Percentiles rank a stretch among this genome's conserved stretches.
These are phyloP conservation scores for Linepithema humile DNA, from an alignment of 1,140 invertebrate genomes.

Conservation along the genomic window DNA sequence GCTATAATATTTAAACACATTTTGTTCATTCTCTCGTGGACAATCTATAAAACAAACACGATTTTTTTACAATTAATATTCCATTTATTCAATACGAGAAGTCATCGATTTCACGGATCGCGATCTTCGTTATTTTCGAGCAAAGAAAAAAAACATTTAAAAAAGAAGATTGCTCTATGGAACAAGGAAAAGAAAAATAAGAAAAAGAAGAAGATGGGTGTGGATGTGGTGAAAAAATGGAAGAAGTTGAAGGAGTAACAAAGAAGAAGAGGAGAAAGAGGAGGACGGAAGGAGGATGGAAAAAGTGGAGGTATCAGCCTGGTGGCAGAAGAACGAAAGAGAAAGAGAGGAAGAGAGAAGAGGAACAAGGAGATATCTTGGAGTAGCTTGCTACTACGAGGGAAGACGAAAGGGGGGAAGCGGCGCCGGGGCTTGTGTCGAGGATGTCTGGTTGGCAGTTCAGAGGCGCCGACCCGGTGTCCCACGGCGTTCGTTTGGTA, in stretches of 20 bases:
- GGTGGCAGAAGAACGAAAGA: slow-evolving; percentile 11
- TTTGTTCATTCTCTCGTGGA: background rate
- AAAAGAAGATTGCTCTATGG: slow-evolving; percentile 28
- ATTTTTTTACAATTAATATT: background rate
- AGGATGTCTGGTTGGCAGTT: slow-evolving; percentile 83
- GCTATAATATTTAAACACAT: background rate
- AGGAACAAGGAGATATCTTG: slow-evolving; percentile 63
- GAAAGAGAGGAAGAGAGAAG: background rate
- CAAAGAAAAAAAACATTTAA: slow-evolving; percentile 42
- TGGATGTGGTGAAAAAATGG: slow-evolving; percentile 51
- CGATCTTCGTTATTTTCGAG: slow-evolving; percentile 5
- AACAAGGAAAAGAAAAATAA: slow-evolving; percentile 44
- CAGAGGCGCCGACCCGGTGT: slow-evolving; percentile 84
- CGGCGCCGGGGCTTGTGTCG: slow-evolving; percentile 83
- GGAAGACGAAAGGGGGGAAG: slow-evolving; percentile 69
- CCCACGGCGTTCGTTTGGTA: slow-evolving; percentile 83
- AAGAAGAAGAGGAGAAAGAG: slow-evolving; percentile 49
- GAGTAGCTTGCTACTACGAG: slow-evolving; percentile 62
- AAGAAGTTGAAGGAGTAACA: slow-evolving; percentile 63
- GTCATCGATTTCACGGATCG: background rate
- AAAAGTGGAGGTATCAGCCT: slow-evolving; percentile 27
- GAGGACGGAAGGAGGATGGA: slow-evolving; percentile 22
- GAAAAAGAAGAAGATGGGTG: slow-evolving; percentile 27
- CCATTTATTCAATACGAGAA: background rate
- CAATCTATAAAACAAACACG: background rate